Evolutionary conservation across 2,797 vertebrate genomes (phyloP).

Genomic region (Anguilla megastoma): DNA sequence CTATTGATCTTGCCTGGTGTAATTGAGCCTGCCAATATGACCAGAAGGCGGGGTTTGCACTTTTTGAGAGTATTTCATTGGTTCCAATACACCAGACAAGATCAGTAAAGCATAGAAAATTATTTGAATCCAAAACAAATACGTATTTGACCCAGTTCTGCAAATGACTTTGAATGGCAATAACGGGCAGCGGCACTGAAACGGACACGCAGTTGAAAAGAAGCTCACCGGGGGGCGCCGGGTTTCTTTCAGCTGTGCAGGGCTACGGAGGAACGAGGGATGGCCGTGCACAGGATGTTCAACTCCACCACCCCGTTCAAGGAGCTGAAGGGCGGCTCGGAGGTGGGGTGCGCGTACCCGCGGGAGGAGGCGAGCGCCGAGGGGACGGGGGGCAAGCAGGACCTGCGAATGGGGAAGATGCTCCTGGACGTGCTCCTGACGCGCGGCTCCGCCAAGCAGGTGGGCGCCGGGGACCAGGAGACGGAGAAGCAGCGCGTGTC

Average conservation of each 20-base stretch:
- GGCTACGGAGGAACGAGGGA: slow-evolving; percentile 37
- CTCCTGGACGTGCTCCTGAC: slow-evolving; percentile 72
- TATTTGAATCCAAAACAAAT: too few species aligned
- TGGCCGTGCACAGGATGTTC: slow-evolving; percentile 64
- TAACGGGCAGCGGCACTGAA: background rate
- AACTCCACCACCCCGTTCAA: slow-evolving; percentile 58
- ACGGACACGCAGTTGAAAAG: background rate
- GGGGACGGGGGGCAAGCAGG: slow-evolving; percentile 46
- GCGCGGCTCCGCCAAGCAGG: slow-evolving; percentile 83
- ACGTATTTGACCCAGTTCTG: background rate
- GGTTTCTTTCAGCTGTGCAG: slow-evolving; percentile 11
- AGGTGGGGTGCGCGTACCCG: slow-evolving; percentile 42
- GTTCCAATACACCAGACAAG: too few species aligned
- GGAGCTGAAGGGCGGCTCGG: slow-evolving; percentile 49
- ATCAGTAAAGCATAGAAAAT: too few species aligned
- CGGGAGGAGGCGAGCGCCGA: slow-evolving; percentile 44
- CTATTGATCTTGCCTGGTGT: too few species aligned
- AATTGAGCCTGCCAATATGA: too few species aligned
- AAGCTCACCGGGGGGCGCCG: background rate
- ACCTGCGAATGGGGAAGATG: slow-evolving; percentile 53
- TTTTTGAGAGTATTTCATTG: too few species aligned
- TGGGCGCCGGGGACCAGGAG: slow-evolving; percentile 58
- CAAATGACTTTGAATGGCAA: background rate
- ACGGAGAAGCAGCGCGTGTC: slow-evolving; percentile 64
- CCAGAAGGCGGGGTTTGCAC: too few species aligned